These are phyloP conservation scores for Blastobasis lacticolella DNA, from an alignment of 2,888 invertebrate species.

Conservation along the genomic window DNA sequence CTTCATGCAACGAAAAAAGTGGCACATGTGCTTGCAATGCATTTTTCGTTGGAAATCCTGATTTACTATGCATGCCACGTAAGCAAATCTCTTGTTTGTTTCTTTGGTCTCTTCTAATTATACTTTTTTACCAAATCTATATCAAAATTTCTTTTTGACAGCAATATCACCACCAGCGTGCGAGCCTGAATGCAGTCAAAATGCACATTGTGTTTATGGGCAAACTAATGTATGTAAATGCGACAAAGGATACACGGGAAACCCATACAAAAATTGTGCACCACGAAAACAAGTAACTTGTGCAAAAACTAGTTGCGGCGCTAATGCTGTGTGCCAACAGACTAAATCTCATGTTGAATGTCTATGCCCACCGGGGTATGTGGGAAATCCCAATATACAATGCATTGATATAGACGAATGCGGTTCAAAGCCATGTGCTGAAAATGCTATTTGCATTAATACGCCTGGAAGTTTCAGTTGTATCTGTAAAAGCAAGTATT, in stretches of 20 bases:
- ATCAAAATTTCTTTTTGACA: slow-evolving; percentile 45
- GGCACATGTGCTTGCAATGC: slow-evolving; percentile 91
- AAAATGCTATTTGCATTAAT: slow-evolving; percentile 92
- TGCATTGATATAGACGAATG: slow-evolving; percentile 92
- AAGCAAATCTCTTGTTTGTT: slow-evolving; percentile 55
- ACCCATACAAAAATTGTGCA: slow-evolving; percentile 89
- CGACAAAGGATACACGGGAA: slow-evolving; percentile 87
- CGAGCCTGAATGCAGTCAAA: slow-evolving; percentile 84
- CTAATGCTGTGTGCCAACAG: slow-evolving; percentile 86
- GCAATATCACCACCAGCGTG: slow-evolving; percentile 86
- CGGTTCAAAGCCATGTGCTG: slow-evolving; percentile 83
- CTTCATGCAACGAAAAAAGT: slow-evolving; percentile 84
- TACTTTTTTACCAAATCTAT: neutral
- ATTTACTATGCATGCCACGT: slow-evolving; percentile 93
- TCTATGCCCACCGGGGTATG: slow-evolving; percentile 85
- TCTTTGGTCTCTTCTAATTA: neutral
- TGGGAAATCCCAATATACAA: slow-evolving; percentile 90
- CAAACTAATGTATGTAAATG: slow-evolving; percentile 86
- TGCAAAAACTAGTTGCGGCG: slow-evolving; percentile 81
- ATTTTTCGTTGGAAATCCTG: slow-evolving; percentile 91
- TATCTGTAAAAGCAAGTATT: slow-evolving; percentile 86
- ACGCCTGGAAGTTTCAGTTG: slow-evolving; percentile 92
- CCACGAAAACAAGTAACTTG: slow-evolving; percentile 82
- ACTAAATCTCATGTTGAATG: slow-evolving; percentile 85
- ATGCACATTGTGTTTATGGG: slow-evolving; percentile 92